A percentile compares a stretch with the other conserved stretches of the same genome.
phyloP scores from a whole-genome alignment of 2,113 vertebrate genomes.

The Lampris megalopsis region DNA sequence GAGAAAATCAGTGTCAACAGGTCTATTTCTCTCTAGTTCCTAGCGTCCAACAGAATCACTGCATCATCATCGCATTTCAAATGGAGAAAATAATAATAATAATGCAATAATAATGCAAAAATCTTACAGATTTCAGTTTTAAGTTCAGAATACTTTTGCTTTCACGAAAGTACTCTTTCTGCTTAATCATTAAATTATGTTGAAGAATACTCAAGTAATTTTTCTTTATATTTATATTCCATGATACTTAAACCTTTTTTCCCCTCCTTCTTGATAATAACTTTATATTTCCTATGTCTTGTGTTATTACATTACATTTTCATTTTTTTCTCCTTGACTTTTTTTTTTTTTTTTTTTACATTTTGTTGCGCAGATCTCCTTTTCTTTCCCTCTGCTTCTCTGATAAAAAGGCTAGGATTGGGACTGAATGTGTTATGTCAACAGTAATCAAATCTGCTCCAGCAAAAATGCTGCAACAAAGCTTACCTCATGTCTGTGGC shows the following conservation, averaged over 20 bases:
- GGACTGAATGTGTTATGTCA: slow-evolving; percentile 33
- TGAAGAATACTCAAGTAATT: no score
- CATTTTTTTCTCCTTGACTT: neutral
- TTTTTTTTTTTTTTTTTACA: neutral
- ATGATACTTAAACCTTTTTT: no score
- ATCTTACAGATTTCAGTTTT: neutral
- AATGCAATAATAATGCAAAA: no score
- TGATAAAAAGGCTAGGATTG: neutral
- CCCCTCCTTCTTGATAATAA: no score
- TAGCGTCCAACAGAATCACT: no score
- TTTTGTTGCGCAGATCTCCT: neutral
- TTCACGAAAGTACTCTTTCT: slow-evolving; percentile 5
- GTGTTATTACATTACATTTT: neutral
- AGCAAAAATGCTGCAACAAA: neutral
- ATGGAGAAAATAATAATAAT: no score
- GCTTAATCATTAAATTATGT: neutral
- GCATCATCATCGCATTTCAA: no score
- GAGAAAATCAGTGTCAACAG: no score
- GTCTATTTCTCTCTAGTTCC: no score
- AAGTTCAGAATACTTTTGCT: neutral
- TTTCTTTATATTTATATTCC: no score
- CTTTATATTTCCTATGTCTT: neutral
- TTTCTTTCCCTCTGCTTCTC: neutral
- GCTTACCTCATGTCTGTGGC: slow-evolving; percentile 23
- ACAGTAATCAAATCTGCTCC: slow-evolving; percentile 43